These are phyloP conservation scores for Todiramphus chloris DNA, from an alignment of 2,113 vertebrate species.

Conservation along the genomic window DNA sequence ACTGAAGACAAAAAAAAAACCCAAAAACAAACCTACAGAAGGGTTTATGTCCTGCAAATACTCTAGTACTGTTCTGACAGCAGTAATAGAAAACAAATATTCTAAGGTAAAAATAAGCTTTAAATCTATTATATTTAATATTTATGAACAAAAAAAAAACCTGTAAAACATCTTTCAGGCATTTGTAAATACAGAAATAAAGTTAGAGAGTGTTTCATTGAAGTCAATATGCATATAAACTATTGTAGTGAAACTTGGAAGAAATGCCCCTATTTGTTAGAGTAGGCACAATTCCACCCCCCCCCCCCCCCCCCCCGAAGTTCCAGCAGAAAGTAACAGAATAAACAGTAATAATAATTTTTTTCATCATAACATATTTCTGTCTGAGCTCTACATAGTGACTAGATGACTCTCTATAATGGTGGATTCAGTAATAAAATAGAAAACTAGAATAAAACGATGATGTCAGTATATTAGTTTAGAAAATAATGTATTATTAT, in stretches of 20 bases:
- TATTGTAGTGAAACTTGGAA: conserved; percentile 38
- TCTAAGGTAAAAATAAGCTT: not conserved
- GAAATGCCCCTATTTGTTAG: conserved; percentile 1
- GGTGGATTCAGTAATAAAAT: not conserved
- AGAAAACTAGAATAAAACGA: not conserved
- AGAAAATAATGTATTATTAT: not conserved
- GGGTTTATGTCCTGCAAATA: not conserved
- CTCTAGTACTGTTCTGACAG: not conserved
- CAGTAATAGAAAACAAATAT: not conserved
- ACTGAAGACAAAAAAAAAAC: not conserved
- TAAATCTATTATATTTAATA: not conserved
- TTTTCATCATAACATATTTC: conserved; percentile 28
- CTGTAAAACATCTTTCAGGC: not conserved
- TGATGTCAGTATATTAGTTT: not conserved
- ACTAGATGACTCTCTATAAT: not conserved
- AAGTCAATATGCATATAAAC: conserved; percentile 16
- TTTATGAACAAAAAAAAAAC: not conserved
- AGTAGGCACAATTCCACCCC: not conserved
- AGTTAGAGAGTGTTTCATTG: conserved; percentile 16
- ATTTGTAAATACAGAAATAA: conserved; percentile 32
- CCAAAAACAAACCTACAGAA: not conserved
- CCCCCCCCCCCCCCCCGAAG: not conserved
- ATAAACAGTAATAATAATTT: conserved; percentile 13
- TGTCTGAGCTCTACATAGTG: not conserved
- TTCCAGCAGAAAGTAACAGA: conserved; percentile 23